phyloP scores from a whole-genome alignment of 2,888 invertebrate species.

The Caenorhabditis japonica region DNA sequence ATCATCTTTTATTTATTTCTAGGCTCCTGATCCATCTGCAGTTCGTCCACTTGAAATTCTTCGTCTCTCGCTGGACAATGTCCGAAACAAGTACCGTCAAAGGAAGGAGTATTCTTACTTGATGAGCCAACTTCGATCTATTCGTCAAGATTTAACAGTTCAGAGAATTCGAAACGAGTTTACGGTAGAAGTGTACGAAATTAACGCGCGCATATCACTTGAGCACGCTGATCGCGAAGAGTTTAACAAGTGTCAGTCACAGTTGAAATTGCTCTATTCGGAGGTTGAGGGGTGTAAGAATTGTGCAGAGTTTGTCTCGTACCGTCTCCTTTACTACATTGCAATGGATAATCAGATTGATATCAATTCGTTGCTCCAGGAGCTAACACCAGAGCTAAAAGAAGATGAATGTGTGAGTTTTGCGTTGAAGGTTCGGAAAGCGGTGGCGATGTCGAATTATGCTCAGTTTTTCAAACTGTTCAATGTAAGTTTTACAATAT shows the following conservation, averaged over 20 bases:
- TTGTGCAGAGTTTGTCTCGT: constrained; percentile 93
- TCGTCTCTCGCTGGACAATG: constrained; percentile 87
- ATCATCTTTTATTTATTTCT: constrained; percentile 77
- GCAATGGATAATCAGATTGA: constrained; percentile 98
- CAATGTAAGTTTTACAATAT: constrained; percentile 32
- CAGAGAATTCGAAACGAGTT: constrained; percentile 95
- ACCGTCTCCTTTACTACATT: constrained; percentile 95
- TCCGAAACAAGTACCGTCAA: constrained; percentile 89
- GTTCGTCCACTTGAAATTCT: constrained; percentile 92
- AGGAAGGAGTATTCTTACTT: constrained; percentile 95
- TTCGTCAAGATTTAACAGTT: constrained; percentile 96
- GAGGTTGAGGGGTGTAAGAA: constrained; percentile 80
- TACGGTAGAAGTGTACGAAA: constrained; percentile 98
- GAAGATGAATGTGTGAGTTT: constrained; percentile 75
- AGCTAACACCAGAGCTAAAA: constrained; percentile 58
- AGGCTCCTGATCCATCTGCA: constrained; percentile 89
- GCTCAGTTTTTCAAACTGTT: constrained; percentile 93
- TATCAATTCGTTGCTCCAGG: constrained; percentile 89
- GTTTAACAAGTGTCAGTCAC: constrained; percentile 96
- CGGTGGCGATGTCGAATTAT: constrained; percentile 93
- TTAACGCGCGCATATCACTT: constrained; percentile 95
- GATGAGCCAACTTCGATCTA: constrained; percentile 98
- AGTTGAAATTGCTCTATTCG: constrained; percentile 91
- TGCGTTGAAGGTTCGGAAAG: constrained; percentile 89
- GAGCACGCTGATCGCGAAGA: constrained; percentile 98